These are phyloP conservation scores for Nemurella pictetii DNA, from an alignment of 2,888 invertebrate species.

Conservation along the genomic window DNA sequence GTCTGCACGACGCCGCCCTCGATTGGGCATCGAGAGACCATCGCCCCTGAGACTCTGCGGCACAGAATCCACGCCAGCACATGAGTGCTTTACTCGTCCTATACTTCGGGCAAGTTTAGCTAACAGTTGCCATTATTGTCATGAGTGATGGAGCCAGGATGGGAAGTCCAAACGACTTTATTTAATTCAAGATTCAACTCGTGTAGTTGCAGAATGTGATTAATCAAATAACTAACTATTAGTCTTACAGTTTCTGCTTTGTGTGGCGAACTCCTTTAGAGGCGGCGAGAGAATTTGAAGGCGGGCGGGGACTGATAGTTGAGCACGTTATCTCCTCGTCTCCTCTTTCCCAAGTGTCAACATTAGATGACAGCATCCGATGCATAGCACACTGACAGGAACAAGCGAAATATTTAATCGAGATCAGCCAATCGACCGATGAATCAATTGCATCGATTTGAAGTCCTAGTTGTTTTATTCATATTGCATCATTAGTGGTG, in stretches of 20 bases:
- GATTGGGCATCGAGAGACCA: conserved; percentile 58
- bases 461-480: no score
- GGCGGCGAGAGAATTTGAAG: background rate
- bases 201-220: no score
- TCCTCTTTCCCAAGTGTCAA: conserved; percentile 62
- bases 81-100: no score
- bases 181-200: no score
- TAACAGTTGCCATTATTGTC: conserved; percentile 37
- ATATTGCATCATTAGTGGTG: no score
- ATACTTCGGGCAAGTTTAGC: conserved; percentile 44
- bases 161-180: no score
- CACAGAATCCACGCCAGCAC: no score
- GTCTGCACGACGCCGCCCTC: conserved; percentile 70
- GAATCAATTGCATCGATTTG: no score
- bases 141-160: background rate
- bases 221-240: no score
- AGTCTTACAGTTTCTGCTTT: background rate
- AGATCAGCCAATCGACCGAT: no score
- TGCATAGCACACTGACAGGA: conserved; percentile 58
- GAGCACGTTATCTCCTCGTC: conserved; percentile 61
- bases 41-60: background rate
- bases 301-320: background rate
- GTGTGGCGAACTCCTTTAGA: background rate
- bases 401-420: no score
- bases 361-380: conserved; percentile 61